These are phyloP conservation scores for Scytalopus superciliaris DNA, from an alignment of 2,113 vertebrate genomes.

Conservation along the genomic window DNA sequence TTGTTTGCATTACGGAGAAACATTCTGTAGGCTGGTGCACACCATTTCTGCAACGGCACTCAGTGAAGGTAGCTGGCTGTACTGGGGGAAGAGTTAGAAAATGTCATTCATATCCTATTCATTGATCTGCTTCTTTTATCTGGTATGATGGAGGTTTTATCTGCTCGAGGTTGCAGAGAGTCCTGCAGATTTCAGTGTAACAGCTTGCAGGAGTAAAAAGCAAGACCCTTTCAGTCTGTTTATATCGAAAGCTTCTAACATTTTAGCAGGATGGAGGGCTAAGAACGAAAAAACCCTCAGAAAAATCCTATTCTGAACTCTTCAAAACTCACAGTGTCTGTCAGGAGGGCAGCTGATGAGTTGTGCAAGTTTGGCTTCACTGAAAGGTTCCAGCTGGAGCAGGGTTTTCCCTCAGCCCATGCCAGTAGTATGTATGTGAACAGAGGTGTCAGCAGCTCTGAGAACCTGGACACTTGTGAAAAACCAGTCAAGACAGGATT, in stretches of 20 bases:
- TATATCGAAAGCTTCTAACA: background rate
- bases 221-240: background rate
- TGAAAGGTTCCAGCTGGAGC: background rate
- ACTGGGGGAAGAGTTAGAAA: background rate
- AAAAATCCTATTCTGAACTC: background rate
- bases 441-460: background rate
- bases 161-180: background rate
- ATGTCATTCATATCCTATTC: accelerated
- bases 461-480: background rate
- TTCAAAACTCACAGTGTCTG: background rate
- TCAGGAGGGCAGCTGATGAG: background rate
- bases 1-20: background rate
- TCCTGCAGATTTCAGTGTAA: background rate
- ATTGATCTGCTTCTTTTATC: background rate
- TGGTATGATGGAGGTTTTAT: background rate
- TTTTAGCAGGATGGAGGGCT: background rate
- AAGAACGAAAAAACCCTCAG: background rate
- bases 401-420: background rate
- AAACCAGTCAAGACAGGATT: background rate
- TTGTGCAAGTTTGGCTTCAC: background rate
- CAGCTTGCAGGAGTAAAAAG: background rate
- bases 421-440: background rate
- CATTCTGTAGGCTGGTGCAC: background rate
- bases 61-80: background rate
- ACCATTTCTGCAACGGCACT: background rate